Evolutionary conservation across 2,888 invertebrate species (phyloP), one percentile per base, ranked within the genome.

Genomic region (Chrysolina americana): DNA sequence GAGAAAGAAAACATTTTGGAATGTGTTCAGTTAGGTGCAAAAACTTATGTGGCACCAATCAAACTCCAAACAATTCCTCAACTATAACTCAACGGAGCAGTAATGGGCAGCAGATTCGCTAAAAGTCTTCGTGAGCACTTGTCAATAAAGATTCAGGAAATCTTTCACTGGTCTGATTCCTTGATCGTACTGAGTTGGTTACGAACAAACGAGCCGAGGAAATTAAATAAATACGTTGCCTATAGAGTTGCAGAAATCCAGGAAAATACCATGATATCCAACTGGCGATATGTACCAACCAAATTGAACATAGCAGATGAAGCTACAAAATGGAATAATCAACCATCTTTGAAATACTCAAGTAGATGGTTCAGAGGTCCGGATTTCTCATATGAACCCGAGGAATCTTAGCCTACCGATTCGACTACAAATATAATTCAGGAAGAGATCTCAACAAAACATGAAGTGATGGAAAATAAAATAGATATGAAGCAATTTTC

Each of bases 141-240:
- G 69, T 78, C 53, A 41, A 65, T 82, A 15, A 21, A 23, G 0
- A 74, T 81, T 41, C 48, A 69, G 17, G 15, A 70, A 6, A 76
- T 17, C 0, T 23, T 72, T 28, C 81, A 78, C 68, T 84, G 82
- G 84, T 73, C 81, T 4, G 82, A 85, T 59, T 84, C 83, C 0
- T 80, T 72, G 68, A 81, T 78, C 3, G 82, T 81, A 15, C 44
- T 83, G 17, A 56, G 68, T 10, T 83, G 83, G 83, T 65, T 84
- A 8, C 56, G 73, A 41, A 79, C 79, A 6, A 80, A 82, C 10
- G 76, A 78, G 1, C 68, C 68, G 1, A 72, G 82, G 62, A 80
- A 78, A 63, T 81, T 81, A 68, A 81, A 80, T 73, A 73, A 80
- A 6, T 84, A 80, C 47, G 81, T 81, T 2, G 78, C 78, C 0